These are phyloP conservation scores for Odontomachus brunneus DNA, from an alignment of 1,140 invertebrate species.

Conservation along the genomic window DNA sequence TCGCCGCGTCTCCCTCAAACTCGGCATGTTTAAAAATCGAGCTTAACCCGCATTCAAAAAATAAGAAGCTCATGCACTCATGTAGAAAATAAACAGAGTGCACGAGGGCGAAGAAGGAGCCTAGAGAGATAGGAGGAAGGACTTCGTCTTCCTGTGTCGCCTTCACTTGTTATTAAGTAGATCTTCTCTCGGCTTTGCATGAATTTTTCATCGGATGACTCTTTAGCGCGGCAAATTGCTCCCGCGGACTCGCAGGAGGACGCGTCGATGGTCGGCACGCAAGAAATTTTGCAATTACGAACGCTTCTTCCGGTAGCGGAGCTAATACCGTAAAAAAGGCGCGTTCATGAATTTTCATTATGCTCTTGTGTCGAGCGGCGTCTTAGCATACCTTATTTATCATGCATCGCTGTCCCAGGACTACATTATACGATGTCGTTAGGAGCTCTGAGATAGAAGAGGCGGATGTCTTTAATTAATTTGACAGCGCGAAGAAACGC, in stretches of 20 bases:
- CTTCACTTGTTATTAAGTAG: slow-evolving; percentile 57
- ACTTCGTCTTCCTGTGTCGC: slow-evolving; percentile 13
- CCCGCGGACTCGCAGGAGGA: slow-evolving; percentile 47
- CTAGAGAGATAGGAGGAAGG: not conserved
- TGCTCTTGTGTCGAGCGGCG: slow-evolving; percentile 22
- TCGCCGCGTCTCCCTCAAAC: too few relatives aligned
- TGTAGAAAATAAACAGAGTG: not conserved
- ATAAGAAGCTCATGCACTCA: not conserved
- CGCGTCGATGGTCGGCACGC: slow-evolving; percentile 57
- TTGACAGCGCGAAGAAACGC: slow-evolving; percentile 20
- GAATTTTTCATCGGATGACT: slow-evolving; percentile 64
- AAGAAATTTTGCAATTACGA: slow-evolving; percentile 71
- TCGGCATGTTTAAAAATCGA: slow-evolving; percentile 9
- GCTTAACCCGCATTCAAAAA: not conserved
- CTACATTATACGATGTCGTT: slow-evolving; percentile 51
- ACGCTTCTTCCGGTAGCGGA: slow-evolving; percentile 33
- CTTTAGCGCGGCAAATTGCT: slow-evolving; percentile 63
- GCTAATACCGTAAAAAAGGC: slow-evolving; percentile 49
- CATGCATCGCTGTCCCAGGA: slow-evolving; percentile 44
- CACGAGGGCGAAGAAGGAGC: too few relatives aligned
- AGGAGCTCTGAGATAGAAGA: slow-evolving; percentile 18
- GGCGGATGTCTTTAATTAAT: slow-evolving; percentile 31
- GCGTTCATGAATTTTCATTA: slow-evolving; percentile 59
- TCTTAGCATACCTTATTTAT: slow-evolving; percentile 54
- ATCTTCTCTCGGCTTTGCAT: slow-evolving; percentile 53